phyloP scores from a whole-genome alignment of 2,797 vertebrate genomes.

The Anabas testudineus region DNA sequence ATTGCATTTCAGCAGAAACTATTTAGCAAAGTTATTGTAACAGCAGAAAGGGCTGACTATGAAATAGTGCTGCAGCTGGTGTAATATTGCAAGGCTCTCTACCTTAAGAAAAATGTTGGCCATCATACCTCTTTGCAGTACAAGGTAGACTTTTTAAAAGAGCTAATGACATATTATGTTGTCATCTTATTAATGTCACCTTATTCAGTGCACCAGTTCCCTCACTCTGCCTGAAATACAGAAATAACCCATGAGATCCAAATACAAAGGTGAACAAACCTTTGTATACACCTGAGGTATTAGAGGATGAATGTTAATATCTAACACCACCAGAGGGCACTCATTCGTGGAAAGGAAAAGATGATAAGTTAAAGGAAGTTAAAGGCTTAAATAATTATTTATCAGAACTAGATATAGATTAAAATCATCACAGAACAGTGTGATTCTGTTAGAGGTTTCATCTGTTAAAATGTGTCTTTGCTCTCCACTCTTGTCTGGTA shows the following conservation, averaged over 20 bases:
- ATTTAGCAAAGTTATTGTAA: constrained; percentile 56
- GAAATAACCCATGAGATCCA: constrained; percentile 3
- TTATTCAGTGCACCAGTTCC: neutral
- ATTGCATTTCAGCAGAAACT: constrained; percentile 63
- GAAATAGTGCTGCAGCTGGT: constrained; percentile 44
- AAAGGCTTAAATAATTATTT: neutral
- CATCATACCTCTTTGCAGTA: constrained; percentile 12
- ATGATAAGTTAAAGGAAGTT: neutral
- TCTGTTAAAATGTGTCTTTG: no score
- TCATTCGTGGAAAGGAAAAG: neutral
- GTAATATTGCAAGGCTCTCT: constrained; percentile 25
- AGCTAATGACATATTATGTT: constrained; percentile 1
- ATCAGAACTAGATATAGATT: neutral
- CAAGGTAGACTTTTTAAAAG: neutral
- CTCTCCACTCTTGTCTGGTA: no score
- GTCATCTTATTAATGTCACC: neutral
- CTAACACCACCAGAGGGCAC: constrained; percentile 44
- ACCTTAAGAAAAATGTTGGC: constrained; percentile 33
- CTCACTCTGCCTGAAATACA: neutral
- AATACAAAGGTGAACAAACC: neutral
- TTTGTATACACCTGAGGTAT: neutral
- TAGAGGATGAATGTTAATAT: constrained; percentile 32
- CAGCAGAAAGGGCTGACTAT: constrained; percentile 46
- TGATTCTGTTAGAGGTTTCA: no score
- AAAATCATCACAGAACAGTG: no score